Evolutionary conservation across 2,888 invertebrate genomes (phyloP).

Genomic region (Tenodera sinensis): DNA sequence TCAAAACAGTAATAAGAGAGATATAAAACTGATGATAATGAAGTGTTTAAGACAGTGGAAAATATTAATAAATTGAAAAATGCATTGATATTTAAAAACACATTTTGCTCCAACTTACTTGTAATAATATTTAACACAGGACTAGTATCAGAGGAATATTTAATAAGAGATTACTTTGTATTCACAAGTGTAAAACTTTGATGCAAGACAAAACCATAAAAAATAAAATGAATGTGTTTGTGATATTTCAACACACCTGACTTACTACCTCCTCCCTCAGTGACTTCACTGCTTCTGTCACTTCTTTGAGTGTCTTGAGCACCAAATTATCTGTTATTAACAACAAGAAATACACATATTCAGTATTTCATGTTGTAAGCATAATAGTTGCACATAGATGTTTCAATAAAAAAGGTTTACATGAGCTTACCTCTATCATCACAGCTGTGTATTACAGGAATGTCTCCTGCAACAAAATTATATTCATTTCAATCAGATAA

Average conservation of each 20-base stretch:
- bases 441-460: conserved; percentile 57
- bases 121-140: no score
- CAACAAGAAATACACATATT: background rate
- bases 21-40: no score
- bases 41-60: no score
- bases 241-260: conserved; percentile 47
- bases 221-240: no score
- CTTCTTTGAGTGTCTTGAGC: conserved; percentile 61
- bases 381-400: background rate
- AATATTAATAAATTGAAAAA: no score
- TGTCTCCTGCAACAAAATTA: conserved; percentile 53
- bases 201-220: no score
- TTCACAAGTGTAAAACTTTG: no score
- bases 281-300: conserved; percentile 63
- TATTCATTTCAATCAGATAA: no score
- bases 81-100: no score
- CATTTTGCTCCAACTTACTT: no score
- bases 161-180: no score
- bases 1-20: background rate
- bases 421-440: conserved; percentile 53
- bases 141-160: no score
- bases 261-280: conserved; percentile 68
- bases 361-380: background rate
- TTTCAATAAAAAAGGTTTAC: background rate
- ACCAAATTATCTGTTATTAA: conserved; percentile 51